Conservation (phyloP, 1,140 invertebrate species). For the Megalonaias nervosa region DNA sequence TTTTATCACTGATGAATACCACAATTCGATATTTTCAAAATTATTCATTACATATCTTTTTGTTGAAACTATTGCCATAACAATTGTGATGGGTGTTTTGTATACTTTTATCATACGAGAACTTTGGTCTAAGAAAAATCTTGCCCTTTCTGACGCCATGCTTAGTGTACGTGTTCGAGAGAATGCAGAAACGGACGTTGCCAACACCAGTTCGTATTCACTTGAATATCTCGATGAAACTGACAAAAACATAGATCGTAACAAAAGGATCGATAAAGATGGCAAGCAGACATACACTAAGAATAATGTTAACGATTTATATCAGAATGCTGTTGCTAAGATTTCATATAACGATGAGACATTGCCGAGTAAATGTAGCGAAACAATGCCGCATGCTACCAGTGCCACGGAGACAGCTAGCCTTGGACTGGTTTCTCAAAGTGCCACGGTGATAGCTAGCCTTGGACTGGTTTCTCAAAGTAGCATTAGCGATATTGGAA, state of each 20-base stretch:
- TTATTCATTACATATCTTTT: slow-evolving; percentile 6
- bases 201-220: background rate
- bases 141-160: slow-evolving; percentile 1
- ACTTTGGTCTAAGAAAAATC: slow-evolving; percentile 20
- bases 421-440: background rate
- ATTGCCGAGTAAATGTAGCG: too few relatives aligned
- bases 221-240: background rate
- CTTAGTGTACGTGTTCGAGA: slow-evolving; percentile 8
- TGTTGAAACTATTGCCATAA: slow-evolving; percentile 11
- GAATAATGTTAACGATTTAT: background rate
- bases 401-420: too few relatives aligned
- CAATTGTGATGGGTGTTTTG: slow-evolving; percentile 5
- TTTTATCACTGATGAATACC: slow-evolving; percentile 2
- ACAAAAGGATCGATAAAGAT: background rate
- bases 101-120: slow-evolving; percentile 22
- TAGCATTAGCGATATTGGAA: background rate
- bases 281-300: background rate
- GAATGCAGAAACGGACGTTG: background rate
- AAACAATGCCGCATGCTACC: too few relatives aligned
- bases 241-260: background rate
- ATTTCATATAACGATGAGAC: too few relatives aligned
- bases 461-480: background rate
- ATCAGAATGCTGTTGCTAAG: too few relatives aligned
- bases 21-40: slow-evolving; percentile 6
- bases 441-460: too few relatives aligned